These are phyloP conservation scores for Micropterix aruncella DNA, from an alignment of 2,888 invertebrate species.

Conservation along the genomic window DNA sequence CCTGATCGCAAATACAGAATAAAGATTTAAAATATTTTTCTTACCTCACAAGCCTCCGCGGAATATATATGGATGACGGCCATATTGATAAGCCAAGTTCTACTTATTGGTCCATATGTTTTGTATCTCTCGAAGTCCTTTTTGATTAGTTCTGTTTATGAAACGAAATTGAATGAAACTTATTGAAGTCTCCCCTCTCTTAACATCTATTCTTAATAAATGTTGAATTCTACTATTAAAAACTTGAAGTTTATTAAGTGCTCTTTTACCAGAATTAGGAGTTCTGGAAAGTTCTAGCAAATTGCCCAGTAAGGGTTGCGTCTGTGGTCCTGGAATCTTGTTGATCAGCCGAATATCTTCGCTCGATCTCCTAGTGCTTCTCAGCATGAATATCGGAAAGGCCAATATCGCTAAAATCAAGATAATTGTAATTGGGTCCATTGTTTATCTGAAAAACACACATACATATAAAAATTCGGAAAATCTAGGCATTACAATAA, in stretches of 20 bases:
- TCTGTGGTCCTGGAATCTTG: neutral
- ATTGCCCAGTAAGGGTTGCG: neutral
- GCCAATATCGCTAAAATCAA: too few species aligned
- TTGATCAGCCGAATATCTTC: neutral
- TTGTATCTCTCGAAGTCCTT: neutral
- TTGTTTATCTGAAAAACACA: too few species aligned
- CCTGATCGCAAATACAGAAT: too few species aligned
- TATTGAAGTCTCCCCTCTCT: too few species aligned
- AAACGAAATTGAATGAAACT: neutral
- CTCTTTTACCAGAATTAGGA: neutral
- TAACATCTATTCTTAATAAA: too few species aligned
- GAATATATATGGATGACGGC: neutral
- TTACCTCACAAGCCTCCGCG: neutral
- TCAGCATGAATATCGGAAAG: too few species aligned
- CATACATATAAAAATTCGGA: too few species aligned
- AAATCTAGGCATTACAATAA: too few species aligned
- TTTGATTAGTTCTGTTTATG: neutral
- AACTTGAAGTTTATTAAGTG: too few species aligned
- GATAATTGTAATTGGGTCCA: too few species aligned
- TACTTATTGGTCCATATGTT: neutral
- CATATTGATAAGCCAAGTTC: neutral
- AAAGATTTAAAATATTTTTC: too few species aligned
- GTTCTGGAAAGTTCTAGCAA: neutral
- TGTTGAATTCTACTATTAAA: too few species aligned
- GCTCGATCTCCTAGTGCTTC: neutral